Evolutionary conservation across 2,113 vertebrate genomes (phyloP).

Genomic region (Solea senegalensis): DNA sequence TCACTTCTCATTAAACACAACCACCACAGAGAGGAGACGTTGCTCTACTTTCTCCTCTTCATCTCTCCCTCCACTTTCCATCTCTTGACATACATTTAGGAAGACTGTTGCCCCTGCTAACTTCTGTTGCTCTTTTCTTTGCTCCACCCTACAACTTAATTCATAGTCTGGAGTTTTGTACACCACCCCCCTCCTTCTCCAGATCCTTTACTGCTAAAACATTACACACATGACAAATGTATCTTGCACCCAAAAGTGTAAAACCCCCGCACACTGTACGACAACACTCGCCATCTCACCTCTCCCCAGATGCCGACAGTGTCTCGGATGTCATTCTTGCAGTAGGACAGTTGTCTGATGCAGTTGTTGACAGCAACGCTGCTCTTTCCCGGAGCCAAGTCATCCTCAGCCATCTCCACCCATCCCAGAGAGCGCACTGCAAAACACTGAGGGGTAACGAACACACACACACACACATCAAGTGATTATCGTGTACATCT

Average conservation of each 20-base stretch:
- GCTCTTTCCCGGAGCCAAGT: constrained; percentile 96
- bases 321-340: constrained; percentile 98
- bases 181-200: neutral
- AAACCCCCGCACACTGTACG: neutral
- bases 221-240: neutral
- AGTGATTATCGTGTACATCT: neutral
- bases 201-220: neutral
- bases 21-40: constrained; percentile 20
- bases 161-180: neutral
- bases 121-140: constrained; percentile 16
- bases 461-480: constrained; percentile 11
- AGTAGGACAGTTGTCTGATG: constrained; percentile 97
- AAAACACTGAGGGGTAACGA: constrained; percentile 84
- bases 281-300: constrained; percentile 77
- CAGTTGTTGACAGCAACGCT: constrained; percentile 98
- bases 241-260: neutral
- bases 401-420: constrained; percentile 98
- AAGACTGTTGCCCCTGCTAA: neutral
- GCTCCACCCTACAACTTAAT: neutral
- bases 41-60: constrained; percentile 40
- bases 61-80: neutral
- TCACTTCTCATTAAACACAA: constrained; percentile 62
- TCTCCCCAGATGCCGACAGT: constrained; percentile 99
- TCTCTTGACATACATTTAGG: constrained; percentile 31
- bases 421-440: constrained; percentile 96